A percentile compares a stretch with the other conserved stretches of the same genome.
These are phyloP conservation scores for Barypeithes pellucidus DNA, from an alignment of 2,888 invertebrate genomes.

Conservation along the genomic window DNA sequence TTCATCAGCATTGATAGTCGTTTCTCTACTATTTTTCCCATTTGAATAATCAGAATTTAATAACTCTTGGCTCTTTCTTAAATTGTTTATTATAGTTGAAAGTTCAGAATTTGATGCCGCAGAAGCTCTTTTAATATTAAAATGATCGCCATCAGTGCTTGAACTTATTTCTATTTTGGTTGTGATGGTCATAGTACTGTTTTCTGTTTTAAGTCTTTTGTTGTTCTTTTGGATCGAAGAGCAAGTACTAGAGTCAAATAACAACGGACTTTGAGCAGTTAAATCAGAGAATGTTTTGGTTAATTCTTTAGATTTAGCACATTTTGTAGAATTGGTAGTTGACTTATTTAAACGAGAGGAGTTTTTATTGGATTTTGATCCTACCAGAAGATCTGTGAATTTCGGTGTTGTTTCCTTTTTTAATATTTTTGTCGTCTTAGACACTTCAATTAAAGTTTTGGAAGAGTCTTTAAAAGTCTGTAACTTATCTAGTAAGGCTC, in stretches of 20 bases:
- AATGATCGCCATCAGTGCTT: not conserved
- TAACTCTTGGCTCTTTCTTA: not conserved
- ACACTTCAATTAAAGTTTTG: not conserved
- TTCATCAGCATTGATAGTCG: not conserved
- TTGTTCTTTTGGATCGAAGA: not conserved
- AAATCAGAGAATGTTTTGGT: not conserved
- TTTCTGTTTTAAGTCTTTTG: conserved; percentile 9
- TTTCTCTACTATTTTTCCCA: not conserved
- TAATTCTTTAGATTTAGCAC: not conserved
- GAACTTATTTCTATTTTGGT: conserved; percentile 19
- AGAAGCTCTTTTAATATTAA: not conserved
- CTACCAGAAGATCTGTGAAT: not conserved
- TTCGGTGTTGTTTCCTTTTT: not conserved
- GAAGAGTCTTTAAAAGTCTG: not conserved
- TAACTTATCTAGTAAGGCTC: conserved; percentile 5
- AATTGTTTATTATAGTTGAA: not conserved
- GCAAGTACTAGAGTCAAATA: not conserved
- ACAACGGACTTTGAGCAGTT: not conserved
- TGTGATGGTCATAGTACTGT: not conserved
- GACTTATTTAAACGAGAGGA: not conserved
- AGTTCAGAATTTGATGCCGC: not conserved
- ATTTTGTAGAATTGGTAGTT: not conserved
- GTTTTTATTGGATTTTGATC: not conserved
- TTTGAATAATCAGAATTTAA: not conserved
- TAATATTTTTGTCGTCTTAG: not conserved